Base-by-base conservation (phyloP, 2,113 vertebrate genomes). In the Saguinus midas region DNA sequence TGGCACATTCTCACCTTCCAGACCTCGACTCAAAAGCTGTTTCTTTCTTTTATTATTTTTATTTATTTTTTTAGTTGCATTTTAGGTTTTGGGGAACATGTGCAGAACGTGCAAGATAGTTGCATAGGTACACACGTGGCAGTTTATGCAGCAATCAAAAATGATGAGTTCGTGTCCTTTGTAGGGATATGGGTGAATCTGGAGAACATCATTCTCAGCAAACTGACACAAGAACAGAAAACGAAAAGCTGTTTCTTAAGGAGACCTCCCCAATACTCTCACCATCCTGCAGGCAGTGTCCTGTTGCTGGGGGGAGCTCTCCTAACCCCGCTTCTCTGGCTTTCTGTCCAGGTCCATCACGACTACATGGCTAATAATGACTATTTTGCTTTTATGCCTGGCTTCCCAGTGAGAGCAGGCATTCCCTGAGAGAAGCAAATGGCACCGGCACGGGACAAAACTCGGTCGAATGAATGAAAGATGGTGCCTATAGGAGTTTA, bases 211-310 rank as follows among this genome's bases (percentile, higher is more conserved):
- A 40, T 40, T 40, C 37, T 40, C 37, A 40, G 37, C 37, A 40
- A 40, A 40, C 37, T 40, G 37, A 40, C 37, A 40, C 37, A 40
- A 40, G 37, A 40, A 40, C 37, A 40, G 37, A 40, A 40, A 40
- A 40, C 3, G 37, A 32, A 32, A 79, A 50, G 75, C 25, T 17
- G 4, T 23, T 78, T 32, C 25, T 48, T 29, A 6, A 16, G 43
- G 14, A 78, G 45, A 50, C 27, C 48, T 5, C 18, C 76, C 45
- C 4, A 1, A 35, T 48, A 8, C 9, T 32, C 29, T 43, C 23
- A 10, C 14, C 27, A 14, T 27, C 9, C 21, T 18, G 20, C 72
- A 73, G 5, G 9, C 1, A 12, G 17, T 0, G 5, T 23, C n/a
- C 10, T 21, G 37, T 40, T 73, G 37, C 72, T 35, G 29, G 5